A percentile compares a stretch with the other conserved stretches of the same genome.
Conservation (phyloP, 2,797 vertebrate genomes). For the Acipenser transmontanus region DNA sequence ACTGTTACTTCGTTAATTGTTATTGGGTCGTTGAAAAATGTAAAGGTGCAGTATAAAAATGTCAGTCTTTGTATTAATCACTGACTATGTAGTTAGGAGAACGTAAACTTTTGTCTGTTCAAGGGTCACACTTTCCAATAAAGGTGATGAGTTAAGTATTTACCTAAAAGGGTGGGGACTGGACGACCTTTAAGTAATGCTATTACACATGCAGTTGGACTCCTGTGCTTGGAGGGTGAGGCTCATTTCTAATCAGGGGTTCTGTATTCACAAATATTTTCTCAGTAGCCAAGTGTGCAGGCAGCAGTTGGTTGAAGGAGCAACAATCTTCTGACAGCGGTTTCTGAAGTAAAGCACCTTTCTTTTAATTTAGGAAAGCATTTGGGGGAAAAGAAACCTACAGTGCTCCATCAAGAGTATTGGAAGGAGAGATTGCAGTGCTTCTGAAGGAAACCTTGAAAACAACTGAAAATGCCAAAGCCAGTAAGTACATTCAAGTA, state of each 20-base stretch:
- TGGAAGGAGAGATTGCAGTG: slow-evolving; percentile 29
- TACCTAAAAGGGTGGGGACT: slow-evolving; percentile 25
- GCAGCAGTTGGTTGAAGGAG: slow-evolving; percentile 33
- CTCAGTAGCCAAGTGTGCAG: slow-evolving; percentile 15
- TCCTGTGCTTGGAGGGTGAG: slow-evolving; percentile 27
- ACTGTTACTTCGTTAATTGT: too few relatives aligned
- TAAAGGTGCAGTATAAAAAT: too few relatives aligned
- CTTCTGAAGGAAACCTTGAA: slow-evolving; percentile 22
- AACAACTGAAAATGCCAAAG: slow-evolving; percentile 60
- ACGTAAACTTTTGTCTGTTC: slow-evolving; percentile 27
- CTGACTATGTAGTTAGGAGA: neutral
- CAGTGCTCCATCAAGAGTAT: slow-evolving; percentile 18
- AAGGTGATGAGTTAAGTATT: slow-evolving; percentile 37
- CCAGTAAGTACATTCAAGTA: slow-evolving; percentile 44
- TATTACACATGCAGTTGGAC: slow-evolving; percentile 5
- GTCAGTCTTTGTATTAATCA: neutral
- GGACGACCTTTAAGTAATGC: slow-evolving; percentile 9
- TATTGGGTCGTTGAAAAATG: too few relatives aligned
- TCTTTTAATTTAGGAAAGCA: neutral
- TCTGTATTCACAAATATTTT: slow-evolving; percentile 23
- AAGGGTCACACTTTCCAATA: slow-evolving; percentile 45
- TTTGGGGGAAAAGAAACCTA: slow-evolving; percentile 34
- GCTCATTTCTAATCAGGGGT: slow-evolving; percentile 18
- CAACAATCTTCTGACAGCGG: slow-evolving; percentile 8
- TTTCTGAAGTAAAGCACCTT: neutral